Percentiles rank a stretch among this genome's conserved stretches.
phyloP scores from a whole-genome alignment of 2,888 invertebrate species.

The Dorcus parallelipipedus region DNA sequence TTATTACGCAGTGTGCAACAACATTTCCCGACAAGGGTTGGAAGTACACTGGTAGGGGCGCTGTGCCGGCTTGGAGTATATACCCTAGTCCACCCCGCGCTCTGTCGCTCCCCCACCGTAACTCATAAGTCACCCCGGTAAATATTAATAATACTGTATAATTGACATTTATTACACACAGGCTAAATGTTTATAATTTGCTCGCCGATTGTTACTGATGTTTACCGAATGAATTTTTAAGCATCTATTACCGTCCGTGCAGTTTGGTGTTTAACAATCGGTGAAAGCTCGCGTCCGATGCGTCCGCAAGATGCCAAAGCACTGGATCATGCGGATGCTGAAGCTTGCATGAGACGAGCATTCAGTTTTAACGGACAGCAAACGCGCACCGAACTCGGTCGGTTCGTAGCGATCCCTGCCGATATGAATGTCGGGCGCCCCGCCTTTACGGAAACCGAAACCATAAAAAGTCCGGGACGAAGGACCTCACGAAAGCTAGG shows the following conservation, averaged over 20 bases:
- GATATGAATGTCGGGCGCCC: constrained; percentile 25
- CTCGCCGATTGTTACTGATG: no score
- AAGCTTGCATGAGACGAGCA: constrained; percentile 36
- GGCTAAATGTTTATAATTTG: no score
- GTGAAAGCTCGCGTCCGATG: constrained; percentile 23
- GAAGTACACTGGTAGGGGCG: constrained; percentile 27
- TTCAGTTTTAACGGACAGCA: constrained; percentile 21
- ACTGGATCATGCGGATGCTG: constrained; percentile 41
- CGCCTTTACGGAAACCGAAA: constrained; percentile 26
- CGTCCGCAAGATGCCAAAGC: constrained; percentile 30
- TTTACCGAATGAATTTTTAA: no score
- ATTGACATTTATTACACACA: constrained; percentile 24
- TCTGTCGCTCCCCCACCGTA: constrained; percentile 20
- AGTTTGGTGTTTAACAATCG: no score
- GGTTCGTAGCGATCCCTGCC: constrained; percentile 27
- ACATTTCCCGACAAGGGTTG: constrained; percentile 20
- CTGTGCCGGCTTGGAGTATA: constrained; percentile 29
- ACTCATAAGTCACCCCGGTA: constrained; percentile 30
- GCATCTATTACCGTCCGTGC: no score
- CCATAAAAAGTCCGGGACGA: constrained; percentile 29
- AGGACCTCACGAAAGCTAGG: constrained; percentile 11
- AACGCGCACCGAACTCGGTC: neutral
- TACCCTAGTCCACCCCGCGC: constrained; percentile 22
- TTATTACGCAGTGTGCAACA: neutral
- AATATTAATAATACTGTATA: constrained; percentile 30